Evolutionary conservation across 2,113 vertebrate genomes (phyloP).

Genomic region (Entomyzon cyanotis): DNA sequence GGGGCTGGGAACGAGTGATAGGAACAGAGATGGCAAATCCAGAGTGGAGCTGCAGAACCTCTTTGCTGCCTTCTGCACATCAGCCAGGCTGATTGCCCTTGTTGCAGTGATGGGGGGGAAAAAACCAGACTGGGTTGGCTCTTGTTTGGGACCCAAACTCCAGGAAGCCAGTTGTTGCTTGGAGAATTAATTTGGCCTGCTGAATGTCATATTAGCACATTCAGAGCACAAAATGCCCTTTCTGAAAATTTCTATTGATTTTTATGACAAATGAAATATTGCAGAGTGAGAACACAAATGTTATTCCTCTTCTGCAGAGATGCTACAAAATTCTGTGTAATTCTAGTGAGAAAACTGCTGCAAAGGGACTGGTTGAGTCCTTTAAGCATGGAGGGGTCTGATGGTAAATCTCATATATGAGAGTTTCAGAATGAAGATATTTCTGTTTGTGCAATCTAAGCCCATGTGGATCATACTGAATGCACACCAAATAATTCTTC

Average conservation of each 20-base stretch:
- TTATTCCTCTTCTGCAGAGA: neutral
- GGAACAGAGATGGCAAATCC: neutral
- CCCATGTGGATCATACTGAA: neutral
- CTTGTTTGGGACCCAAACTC: neutral
- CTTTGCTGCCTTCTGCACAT: neutral
- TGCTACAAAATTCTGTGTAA: neutral
- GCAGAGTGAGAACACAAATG: neutral
- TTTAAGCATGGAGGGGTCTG: neutral
- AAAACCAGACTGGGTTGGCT: neutral
- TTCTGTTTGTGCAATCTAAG: neutral
- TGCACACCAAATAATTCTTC: neutral
- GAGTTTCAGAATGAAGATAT: neutral
- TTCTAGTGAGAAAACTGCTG: neutral
- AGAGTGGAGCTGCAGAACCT: neutral
- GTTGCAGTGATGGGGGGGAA: neutral
- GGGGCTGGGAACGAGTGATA: neutral
- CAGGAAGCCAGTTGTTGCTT: neutral
- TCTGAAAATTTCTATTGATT: conserved; percentile 44
- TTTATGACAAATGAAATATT: conserved; percentile 15
- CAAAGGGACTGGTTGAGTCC: neutral
- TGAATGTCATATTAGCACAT: conserved; percentile 49
- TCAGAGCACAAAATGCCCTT: conserved; percentile 19
- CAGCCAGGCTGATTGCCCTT: neutral
- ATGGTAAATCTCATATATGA: neutral
- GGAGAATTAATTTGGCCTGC: neutral